These are phyloP conservation scores for Lepidocyrtoides sp. DNA, from an alignment of 2,888 invertebrate genomes.

Conservation along the genomic window DNA sequence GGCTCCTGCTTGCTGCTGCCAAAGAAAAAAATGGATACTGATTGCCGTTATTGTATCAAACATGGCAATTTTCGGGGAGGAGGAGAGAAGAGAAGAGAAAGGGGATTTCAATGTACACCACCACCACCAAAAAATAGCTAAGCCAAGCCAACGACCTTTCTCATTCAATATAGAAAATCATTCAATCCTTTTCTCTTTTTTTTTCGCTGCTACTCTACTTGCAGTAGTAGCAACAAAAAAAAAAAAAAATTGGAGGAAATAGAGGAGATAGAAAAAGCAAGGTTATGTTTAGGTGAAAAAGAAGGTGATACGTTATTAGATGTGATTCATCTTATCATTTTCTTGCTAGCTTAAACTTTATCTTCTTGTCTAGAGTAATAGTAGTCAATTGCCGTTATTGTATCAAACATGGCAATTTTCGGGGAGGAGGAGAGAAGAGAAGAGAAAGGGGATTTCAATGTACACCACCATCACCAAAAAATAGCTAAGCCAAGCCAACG, in stretches of 20 bases:
- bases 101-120: too few relatives aligned
- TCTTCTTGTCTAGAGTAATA: too few relatives aligned
- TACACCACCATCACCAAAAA: too few relatives aligned
- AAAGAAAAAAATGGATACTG: conserved; percentile 41
- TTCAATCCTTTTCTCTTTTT: conserved; percentile 17
- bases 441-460: too few relatives aligned
- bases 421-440: background rate
- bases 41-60: conserved; percentile 50
- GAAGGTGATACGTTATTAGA: too few relatives aligned
- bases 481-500: conserved; percentile 42
- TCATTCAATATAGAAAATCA: conserved; percentile 18
- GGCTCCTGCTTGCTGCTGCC: background rate
- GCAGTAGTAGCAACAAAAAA: too few relatives aligned
- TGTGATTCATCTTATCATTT: too few relatives aligned
- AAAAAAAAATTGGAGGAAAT: too few relatives aligned
- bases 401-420: conserved; percentile 43
- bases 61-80: conserved; percentile 17
- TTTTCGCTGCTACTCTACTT: background rate
- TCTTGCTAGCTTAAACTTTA: too few relatives aligned
- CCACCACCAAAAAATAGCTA: too few relatives aligned
- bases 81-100: background rate
- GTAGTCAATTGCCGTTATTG: conserved; percentile 47
- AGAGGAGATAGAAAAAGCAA: too few relatives aligned
- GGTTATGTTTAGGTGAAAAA: too few relatives aligned
- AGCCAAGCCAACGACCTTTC: conserved; percentile 51